phyloP scores from a whole-genome alignment of 2,888 invertebrate species.

The Timandra comae region DNA sequence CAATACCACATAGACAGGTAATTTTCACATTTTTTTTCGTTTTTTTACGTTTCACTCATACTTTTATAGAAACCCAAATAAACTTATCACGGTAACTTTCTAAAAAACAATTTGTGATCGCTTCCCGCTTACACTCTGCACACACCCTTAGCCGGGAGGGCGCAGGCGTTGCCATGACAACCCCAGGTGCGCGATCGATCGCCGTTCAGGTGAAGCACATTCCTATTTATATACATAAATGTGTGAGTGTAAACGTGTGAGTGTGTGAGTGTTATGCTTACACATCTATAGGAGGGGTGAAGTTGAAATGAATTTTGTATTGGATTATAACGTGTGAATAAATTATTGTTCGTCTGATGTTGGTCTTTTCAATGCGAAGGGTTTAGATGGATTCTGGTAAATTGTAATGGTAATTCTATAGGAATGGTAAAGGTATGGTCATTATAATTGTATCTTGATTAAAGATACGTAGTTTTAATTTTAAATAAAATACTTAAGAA shows the following conservation, averaged over 20 bases:
- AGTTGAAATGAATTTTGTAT: constrained; percentile 8
- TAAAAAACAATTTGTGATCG: too few species aligned
- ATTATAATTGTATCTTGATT: too few species aligned
- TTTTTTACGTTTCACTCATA: too few species aligned
- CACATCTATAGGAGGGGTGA: background rate
- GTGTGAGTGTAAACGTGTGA: background rate
- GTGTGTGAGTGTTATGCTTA: background rate
- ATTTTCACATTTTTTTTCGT: too few species aligned
- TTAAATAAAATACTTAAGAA: too few species aligned
- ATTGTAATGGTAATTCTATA: too few species aligned
- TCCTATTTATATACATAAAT: constrained; percentile 4
- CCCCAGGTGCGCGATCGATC: constrained; percentile 61
- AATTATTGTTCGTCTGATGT: background rate
- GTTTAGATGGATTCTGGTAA: background rate
- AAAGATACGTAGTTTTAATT: too few species aligned
- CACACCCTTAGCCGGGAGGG: constrained; percentile 3
- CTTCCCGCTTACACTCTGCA: background rate
- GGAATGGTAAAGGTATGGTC: too few species aligned
- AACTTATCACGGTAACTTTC: too few species aligned
- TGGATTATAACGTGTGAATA: constrained; percentile 5
- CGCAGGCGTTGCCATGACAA: constrained; percentile 46
- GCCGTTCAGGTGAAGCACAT: constrained; percentile 34
- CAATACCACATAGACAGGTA: too few species aligned
- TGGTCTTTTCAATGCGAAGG: background rate
- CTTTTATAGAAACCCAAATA: too few species aligned